phyloP scores from a whole-genome alignment of 92 coral and sea anemone genomes.

The Parazoanthus atlanticus region DNA sequence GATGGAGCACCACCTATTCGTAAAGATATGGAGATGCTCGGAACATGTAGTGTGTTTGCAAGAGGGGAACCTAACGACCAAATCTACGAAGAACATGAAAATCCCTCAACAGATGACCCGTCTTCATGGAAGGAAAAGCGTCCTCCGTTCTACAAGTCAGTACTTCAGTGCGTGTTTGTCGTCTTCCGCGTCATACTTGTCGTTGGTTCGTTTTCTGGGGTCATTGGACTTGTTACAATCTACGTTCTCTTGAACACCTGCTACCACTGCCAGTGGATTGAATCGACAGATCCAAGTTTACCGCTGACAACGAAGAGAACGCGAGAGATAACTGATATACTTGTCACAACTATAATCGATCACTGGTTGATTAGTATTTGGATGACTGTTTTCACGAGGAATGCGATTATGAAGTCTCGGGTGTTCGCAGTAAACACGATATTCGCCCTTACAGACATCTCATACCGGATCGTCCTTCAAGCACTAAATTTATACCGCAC shows the following conservation, averaged over 20 bases:
- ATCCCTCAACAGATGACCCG: background rate
- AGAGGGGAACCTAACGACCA: slow-evolving; percentile 17
- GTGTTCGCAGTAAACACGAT: slow-evolving; percentile 5
- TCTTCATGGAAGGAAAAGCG: background rate
- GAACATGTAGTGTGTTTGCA: slow-evolving; percentile 4
- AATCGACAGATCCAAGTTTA: background rate
- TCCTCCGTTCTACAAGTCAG: slow-evolving; percentile 3
- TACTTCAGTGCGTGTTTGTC: background rate
- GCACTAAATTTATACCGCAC: background rate
- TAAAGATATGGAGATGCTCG: background rate
- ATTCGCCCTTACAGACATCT: background rate
- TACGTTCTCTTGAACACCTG: slow-evolving; percentile 10
- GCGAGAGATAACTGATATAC: background rate
- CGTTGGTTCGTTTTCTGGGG: slow-evolving; percentile 1
- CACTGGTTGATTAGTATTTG: slow-evolving; percentile 27
- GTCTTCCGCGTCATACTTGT: slow-evolving; percentile 4
- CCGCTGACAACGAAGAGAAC: background rate
- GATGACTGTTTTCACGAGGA: slow-evolving; percentile 23
- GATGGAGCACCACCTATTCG: background rate
- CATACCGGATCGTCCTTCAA: background rate
- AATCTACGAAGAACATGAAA: slow-evolving; percentile 13
- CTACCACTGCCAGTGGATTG: slow-evolving; percentile 21
- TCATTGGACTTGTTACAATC: slow-evolving; percentile 6
- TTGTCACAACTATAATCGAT: slow-evolving; percentile 1
- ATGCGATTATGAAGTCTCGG: background rate